These are phyloP conservation scores for Microctonus hyperodae DNA, from an alignment of 2,888 invertebrate genomes.

Conservation along the genomic window DNA sequence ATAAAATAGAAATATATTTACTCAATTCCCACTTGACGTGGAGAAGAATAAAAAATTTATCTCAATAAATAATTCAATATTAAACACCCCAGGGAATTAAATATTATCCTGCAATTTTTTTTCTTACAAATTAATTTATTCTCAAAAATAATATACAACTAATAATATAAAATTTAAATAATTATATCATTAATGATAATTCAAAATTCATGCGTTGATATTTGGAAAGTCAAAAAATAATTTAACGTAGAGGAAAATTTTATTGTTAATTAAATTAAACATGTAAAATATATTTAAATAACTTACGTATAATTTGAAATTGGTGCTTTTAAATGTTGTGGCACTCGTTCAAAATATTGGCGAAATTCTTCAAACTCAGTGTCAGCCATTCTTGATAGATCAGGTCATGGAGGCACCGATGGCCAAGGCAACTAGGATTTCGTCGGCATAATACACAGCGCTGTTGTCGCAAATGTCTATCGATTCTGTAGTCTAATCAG, in stretches of 20 bases:
- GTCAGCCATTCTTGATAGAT: slow-evolving; percentile 77
- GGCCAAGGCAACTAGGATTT: slow-evolving; percentile 36
- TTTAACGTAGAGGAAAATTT: neutral
- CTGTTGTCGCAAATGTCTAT: slow-evolving; percentile 49
- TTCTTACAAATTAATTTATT: no score
- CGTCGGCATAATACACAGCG: slow-evolving; percentile 41
- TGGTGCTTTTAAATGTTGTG: slow-evolving; percentile 79
- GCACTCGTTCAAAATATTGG: slow-evolving; percentile 82
- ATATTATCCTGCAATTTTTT: no score
- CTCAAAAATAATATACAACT: no score
- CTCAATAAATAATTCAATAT: no score
- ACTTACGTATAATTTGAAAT: slow-evolving; percentile 92
- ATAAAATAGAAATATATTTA: no score
- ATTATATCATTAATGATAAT: no score
- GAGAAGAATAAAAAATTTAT: no score
- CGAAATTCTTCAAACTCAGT: slow-evolving; percentile 93
- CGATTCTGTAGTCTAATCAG: slow-evolving; percentile 49
- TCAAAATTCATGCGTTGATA: neutral
- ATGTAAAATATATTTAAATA: neutral
- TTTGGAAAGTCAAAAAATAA: neutral
- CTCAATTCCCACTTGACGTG: no score
- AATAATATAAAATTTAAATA: no score
- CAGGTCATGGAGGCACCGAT: slow-evolving; percentile 38
- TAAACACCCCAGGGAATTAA: no score
- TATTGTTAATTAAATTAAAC: neutral